These are phyloP conservation scores for Apogon talboti DNA, from an alignment of 2,797 vertebrate genomes.

Conservation along the genomic window DNA sequence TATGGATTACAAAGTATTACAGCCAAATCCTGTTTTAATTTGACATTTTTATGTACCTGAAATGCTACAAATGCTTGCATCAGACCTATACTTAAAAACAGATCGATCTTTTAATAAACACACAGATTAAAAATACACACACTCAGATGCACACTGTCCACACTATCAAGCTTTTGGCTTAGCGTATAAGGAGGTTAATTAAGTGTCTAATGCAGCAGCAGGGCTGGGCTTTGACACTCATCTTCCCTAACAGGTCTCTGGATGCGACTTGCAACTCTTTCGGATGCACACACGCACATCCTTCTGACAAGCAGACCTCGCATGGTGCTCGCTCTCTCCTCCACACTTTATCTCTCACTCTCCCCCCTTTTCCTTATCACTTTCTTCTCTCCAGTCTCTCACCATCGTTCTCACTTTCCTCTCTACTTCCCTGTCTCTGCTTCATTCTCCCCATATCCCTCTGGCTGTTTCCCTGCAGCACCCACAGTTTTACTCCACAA, in stretches of 20 bases:
- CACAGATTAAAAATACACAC: constrained; percentile 35
- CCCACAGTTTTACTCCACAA: constrained; percentile 65
- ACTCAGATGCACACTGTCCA: constrained; percentile 29
- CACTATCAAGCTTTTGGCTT: constrained; percentile 51
- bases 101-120: constrained; percentile 39
- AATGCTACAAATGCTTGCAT: constrained; percentile 6
- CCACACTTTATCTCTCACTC: constrained; percentile 52
- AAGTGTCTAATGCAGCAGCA: constrained; percentile 77
- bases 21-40: constrained; percentile 37
- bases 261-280: constrained; percentile 62
- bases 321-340: constrained; percentile 39
- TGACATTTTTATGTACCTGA: neutral
- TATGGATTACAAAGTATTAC: constrained; percentile 28
- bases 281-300: constrained; percentile 53
- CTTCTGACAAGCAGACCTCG: constrained; percentile 55
- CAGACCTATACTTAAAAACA: constrained; percentile 11
- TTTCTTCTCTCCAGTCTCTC: constrained; percentile 36
- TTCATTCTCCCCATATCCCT: constrained; percentile 37
- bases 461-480: constrained; percentile 66
- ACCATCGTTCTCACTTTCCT: constrained; percentile 38
- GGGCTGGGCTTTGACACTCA: constrained; percentile 70
- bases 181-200: constrained; percentile 79
- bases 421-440: constrained; percentile 21
- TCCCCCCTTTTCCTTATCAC: constrained; percentile 38
- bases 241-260: constrained; percentile 75